These are phyloP conservation scores for Myotis davidii DNA, from an alignment of 2,113 vertebrate genomes.

Conservation along the genomic window DNA sequence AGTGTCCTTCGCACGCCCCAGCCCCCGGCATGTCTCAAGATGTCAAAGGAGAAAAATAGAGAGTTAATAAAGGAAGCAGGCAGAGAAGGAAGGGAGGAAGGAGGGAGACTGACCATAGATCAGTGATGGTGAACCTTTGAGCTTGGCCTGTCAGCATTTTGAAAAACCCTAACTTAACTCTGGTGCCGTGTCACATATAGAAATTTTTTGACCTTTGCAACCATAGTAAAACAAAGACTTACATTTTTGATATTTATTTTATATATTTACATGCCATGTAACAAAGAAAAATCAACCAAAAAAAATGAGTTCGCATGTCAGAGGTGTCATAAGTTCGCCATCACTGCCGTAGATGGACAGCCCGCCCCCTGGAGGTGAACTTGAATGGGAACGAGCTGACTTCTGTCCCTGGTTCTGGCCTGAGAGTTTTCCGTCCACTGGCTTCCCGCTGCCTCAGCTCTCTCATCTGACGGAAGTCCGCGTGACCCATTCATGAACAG, in stretches of 20 bases:
- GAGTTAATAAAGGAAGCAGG: not conserved
- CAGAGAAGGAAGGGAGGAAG: not conserved
- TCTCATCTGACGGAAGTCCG: not conserved
- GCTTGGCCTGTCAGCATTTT: too few species aligned
- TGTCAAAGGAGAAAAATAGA: not conserved
- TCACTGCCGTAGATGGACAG: not conserved
- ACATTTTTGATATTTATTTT: too few species aligned
- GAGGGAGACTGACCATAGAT: not conserved
- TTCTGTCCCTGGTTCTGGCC: not conserved
- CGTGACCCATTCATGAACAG: rapidly evolving
- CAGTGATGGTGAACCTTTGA: too few species aligned
- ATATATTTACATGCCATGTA: too few species aligned
- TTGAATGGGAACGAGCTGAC: not conserved
- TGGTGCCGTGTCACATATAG: too few species aligned
- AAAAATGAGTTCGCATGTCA: too few species aligned
- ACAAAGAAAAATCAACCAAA: too few species aligned
- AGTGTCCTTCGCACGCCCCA: rapidly evolving
- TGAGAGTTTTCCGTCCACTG: not conserved
- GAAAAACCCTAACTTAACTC: too few species aligned
- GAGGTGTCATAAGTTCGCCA: too few species aligned
- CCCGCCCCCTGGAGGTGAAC: not conserved
- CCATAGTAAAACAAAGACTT: too few species aligned
- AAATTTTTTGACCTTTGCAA: too few species aligned
- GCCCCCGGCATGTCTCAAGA: not conserved
- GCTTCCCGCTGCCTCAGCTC: rapidly evolving